Evolutionary conservation across 2,113 vertebrate species (phyloP).

Genomic region (Haemorhous mexicanus): DNA sequence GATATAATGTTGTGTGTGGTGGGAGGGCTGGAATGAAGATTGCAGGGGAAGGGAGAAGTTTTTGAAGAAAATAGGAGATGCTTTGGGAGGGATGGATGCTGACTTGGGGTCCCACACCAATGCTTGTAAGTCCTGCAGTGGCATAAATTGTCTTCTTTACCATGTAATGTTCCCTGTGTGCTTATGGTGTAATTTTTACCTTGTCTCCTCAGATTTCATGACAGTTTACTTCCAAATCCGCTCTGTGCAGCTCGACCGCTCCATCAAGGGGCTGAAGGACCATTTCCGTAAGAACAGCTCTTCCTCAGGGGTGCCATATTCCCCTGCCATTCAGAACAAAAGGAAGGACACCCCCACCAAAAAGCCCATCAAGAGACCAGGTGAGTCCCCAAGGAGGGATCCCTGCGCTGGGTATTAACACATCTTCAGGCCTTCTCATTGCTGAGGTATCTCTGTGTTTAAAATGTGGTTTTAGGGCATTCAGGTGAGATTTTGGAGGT

Average conservation of each 20-base stretch:
- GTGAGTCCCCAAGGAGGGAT: conserved; percentile 67
- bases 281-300: conserved; percentile 96
- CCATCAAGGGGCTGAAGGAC: conserved; percentile 93
- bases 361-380: conserved; percentile 90
- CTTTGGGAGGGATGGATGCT: not conserved
- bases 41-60: not conserved
- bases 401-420: not conserved
- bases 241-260: conserved; percentile 92
- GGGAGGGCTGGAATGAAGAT: not conserved
- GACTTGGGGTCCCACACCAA: not conserved
- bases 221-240: conserved; percentile 97
- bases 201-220: conserved; percentile 89
- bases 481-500: not conserved
- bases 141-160: not conserved
- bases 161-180: not conserved
- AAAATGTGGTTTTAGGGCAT: not conserved
- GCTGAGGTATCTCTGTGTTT: not conserved
- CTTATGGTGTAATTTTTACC: not conserved
- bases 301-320: conserved; percentile 87
- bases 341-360: conserved; percentile 98
- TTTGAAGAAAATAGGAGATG: not conserved
- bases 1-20: not conserved
- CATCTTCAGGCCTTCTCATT: not conserved
- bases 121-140: not conserved
- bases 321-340: conserved; percentile 92